A percentile compares a stretch with the other conserved stretches of the same genome.
Evolutionary conservation across 2,888 invertebrate genomes (phyloP).

Genomic region (Eristalis intricaria): DNA sequence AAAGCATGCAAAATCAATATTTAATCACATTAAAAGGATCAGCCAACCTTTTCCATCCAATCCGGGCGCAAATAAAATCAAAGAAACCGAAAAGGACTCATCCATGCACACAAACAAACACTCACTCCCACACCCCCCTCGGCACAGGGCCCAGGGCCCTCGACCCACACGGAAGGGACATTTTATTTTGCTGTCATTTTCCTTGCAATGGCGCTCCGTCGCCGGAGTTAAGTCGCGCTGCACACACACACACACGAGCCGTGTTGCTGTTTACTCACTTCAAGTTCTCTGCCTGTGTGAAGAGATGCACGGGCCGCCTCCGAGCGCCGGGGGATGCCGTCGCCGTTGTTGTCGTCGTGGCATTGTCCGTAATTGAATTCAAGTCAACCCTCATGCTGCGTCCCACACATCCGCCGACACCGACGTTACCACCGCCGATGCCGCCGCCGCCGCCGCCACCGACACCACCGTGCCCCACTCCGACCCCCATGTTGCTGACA

Average conservation of each 20-base stretch:
- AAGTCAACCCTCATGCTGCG: slow-evolving; percentile 66
- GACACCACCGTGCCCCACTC: too few species aligned
- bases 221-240: slow-evolving; percentile 6
- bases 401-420: slow-evolving; percentile 29
- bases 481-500: slow-evolving; percentile 49
- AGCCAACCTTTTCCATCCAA: slow-evolving; percentile 50
- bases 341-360: slow-evolving; percentile 63
- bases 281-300: slow-evolving; percentile 77
- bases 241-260: neutral
- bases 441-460: slow-evolving; percentile 43
- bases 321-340: slow-evolving; percentile 73
- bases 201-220: neutral
- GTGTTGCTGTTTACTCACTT: slow-evolving; percentile 77
- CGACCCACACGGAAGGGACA: slow-evolving; percentile 17
- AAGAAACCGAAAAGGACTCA: slow-evolving; percentile 56
- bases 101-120: slow-evolving; percentile 16
- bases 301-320: slow-evolving; percentile 78
- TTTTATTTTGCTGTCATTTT: slow-evolving; percentile 26
- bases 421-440: slow-evolving; percentile 11
- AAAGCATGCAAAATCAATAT: slow-evolving; percentile 69
- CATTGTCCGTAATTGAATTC: slow-evolving; percentile 71
- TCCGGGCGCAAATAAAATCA: slow-evolving; percentile 64
- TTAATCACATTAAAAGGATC: slow-evolving; percentile 70
- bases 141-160: too few species aligned
- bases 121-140: neutral